A percentile compares a stretch with the other conserved stretches of the same genome.
phyloP scores from a whole-genome alignment of 2,888 invertebrate species.

The Sphinx pinastri region DNA sequence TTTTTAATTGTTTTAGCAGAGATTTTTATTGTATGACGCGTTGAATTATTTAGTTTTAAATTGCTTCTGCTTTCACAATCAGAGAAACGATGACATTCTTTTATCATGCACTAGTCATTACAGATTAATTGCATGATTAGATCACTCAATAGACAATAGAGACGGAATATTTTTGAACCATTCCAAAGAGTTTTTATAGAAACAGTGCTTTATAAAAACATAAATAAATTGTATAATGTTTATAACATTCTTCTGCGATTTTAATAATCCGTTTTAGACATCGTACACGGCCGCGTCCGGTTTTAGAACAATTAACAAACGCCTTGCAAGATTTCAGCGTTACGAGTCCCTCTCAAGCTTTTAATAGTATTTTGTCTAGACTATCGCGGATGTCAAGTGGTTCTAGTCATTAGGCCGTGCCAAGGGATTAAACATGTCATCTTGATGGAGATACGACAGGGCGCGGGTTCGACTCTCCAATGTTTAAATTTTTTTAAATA shows the following conservation, averaged over 20 bases:
- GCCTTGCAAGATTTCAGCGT: constrained; percentile 6
- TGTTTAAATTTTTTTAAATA: no score
- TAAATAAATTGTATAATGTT: no score
- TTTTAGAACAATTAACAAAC: constrained; percentile 19
- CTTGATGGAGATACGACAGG: background rate
- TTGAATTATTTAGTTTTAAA: background rate
- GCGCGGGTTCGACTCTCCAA: background rate
- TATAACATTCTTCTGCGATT: background rate
- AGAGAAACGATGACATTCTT: background rate
- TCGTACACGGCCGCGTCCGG: background rate
- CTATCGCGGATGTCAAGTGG: constrained; percentile 9
- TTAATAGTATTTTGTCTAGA: constrained; percentile 23
- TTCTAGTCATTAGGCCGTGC: constrained; percentile 2
- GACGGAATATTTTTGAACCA: no score
- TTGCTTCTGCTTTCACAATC: constrained; percentile 12
- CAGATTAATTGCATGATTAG: background rate
- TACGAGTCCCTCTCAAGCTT: constrained; percentile 7
- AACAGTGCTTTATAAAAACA: background rate
- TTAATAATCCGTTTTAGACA: background rate
- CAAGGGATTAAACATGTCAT: background rate
- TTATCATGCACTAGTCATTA: background rate
- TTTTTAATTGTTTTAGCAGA: constrained; percentile 18
- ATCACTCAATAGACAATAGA: background rate
- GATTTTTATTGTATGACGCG: constrained; percentile 8
- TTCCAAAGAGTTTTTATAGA: background rate